Percentiles rank a stretch among this genome's conserved stretches.
These are phyloP conservation scores for Drosophila multiciliata DNA, from an alignment of 2,888 invertebrate species.

Conservation along the genomic window DNA sequence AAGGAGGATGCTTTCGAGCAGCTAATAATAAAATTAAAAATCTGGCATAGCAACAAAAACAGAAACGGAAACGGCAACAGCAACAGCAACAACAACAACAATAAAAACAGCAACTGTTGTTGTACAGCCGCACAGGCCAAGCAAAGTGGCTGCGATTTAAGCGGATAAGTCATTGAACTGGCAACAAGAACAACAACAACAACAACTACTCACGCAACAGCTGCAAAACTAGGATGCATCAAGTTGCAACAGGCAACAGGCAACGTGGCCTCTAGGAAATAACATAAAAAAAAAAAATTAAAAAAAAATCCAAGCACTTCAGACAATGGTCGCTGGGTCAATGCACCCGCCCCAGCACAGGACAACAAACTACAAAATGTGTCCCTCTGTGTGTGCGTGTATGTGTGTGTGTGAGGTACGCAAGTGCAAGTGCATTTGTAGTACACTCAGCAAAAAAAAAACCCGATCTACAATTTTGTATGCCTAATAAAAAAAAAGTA, in stretches of 20 bases:
- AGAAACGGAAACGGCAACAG: neutral
- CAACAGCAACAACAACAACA: neutral
- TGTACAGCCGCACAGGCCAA: slow-evolving; percentile 38
- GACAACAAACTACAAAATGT: slow-evolving; percentile 49
- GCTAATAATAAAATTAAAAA: neutral
- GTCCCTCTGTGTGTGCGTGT: slow-evolving; percentile 1
- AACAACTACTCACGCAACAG: slow-evolving; percentile 21
- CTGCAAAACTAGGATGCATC: slow-evolving; percentile 48
- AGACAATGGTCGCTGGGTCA: slow-evolving; percentile 54
- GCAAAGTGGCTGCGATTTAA: slow-evolving; percentile 16
- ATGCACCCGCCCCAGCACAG: slow-evolving; percentile 49
- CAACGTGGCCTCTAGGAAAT: slow-evolving; percentile 46
- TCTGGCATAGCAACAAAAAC: slow-evolving; percentile 20
- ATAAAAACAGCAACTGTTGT: slow-evolving; percentile 25
- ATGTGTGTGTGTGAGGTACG: slow-evolving; percentile 5
- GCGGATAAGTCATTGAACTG: slow-evolving; percentile 45
- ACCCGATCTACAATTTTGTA: no score
- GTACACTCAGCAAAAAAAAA: slow-evolving; percentile 1
- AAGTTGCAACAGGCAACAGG: slow-evolving; percentile 23
- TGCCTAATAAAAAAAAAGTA: no score
- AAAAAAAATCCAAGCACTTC: slow-evolving; percentile 46
- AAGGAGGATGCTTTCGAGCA: slow-evolving; percentile 12
- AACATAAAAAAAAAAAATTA: slow-evolving; percentile 19
- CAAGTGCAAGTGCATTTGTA: slow-evolving; percentile 6
- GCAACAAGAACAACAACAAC: slow-evolving; percentile 10